Percentiles rank a stretch among this genome's conserved stretches.
Conservation (phyloP, 2,797 vertebrate genomes). For the Threskiornis aethiopicus region DNA sequence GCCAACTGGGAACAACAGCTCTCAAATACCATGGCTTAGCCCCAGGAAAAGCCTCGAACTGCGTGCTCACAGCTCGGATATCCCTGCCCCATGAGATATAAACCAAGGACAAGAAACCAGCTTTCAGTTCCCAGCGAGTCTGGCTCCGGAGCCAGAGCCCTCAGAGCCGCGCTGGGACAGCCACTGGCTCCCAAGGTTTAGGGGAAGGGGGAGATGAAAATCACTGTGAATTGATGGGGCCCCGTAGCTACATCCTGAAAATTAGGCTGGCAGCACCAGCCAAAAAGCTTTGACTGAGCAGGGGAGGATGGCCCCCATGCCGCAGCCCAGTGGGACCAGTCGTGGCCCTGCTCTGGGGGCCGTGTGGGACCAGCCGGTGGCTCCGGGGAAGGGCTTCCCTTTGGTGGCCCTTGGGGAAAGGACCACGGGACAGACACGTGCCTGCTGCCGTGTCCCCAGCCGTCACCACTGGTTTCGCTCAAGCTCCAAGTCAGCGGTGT, state of each 20-base stretch:
- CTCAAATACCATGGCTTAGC: conserved; percentile 12
- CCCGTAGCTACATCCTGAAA: neutral
- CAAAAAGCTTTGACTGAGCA: neutral
- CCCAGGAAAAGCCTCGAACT: conserved; percentile 6
- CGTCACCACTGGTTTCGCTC: neutral
- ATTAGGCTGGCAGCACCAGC: neutral
- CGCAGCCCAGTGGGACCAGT: neutral
- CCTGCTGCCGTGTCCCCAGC: neutral
- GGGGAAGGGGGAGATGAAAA: neutral
- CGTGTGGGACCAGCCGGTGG: neutral
- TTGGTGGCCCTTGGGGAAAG: neutral
- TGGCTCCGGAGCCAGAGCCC: neutral
- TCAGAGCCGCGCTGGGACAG: neutral
- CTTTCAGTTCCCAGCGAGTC: neutral
- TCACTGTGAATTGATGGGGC: neutral
- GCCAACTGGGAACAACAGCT: conserved; percentile 12
- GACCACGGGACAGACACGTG: neutral
- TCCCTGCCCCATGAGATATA: neutral
- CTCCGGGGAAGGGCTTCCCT: neutral
- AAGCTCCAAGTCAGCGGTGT: neutral
- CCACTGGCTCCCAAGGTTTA: neutral
- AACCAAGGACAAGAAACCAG: neutral
- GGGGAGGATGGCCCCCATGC: accelerated
- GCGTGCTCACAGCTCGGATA: accelerated
- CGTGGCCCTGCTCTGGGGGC: neutral